These are phyloP conservation scores for Pogona vitticeps DNA, from an alignment of 2,113 vertebrate species.

Conservation along the genomic window DNA sequence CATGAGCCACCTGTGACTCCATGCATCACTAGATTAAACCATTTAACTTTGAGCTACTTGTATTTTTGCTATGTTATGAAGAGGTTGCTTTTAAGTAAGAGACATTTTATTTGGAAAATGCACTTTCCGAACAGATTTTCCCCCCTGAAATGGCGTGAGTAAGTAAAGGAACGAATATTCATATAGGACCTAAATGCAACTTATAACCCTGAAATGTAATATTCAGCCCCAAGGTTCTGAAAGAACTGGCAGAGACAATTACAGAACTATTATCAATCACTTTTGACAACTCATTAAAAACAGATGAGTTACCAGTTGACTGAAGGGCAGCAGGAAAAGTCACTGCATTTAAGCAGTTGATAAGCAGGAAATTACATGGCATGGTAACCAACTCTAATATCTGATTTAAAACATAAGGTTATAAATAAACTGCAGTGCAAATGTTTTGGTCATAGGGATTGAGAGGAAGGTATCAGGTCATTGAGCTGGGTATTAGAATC, in stretches of 20 bases:
- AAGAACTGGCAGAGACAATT: conserved; percentile 46
- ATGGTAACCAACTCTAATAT: conserved; percentile 29
- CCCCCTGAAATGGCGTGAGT: conserved; percentile 19
- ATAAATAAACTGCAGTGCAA: conserved; percentile 19
- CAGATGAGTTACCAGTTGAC: conserved; percentile 50
- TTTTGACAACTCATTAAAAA: conserved; percentile 61
- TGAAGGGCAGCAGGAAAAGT: conserved; percentile 54
- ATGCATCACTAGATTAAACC: background rate
- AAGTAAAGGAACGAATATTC: background rate
- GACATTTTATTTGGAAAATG: conserved; percentile 31
- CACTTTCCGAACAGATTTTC: background rate
- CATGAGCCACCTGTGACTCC: background rate
- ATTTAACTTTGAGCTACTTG: background rate
- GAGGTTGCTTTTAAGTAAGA: background rate
- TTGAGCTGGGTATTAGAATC: background rate
- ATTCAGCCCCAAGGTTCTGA: conserved; percentile 49
- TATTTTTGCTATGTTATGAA: background rate
- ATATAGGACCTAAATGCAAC: conserved; percentile 27
- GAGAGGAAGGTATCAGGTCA: conserved; percentile 1
- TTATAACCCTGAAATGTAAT: conserved; percentile 47
- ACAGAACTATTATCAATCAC: conserved; percentile 51
- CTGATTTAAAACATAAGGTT: conserved; percentile 8
- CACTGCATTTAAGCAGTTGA: conserved; percentile 37
- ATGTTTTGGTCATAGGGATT: background rate
- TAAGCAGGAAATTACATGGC: conserved; percentile 43